phyloP scores from a whole-genome alignment of 2,113 vertebrate genomes.

The Siphamia tubifer region DNA sequence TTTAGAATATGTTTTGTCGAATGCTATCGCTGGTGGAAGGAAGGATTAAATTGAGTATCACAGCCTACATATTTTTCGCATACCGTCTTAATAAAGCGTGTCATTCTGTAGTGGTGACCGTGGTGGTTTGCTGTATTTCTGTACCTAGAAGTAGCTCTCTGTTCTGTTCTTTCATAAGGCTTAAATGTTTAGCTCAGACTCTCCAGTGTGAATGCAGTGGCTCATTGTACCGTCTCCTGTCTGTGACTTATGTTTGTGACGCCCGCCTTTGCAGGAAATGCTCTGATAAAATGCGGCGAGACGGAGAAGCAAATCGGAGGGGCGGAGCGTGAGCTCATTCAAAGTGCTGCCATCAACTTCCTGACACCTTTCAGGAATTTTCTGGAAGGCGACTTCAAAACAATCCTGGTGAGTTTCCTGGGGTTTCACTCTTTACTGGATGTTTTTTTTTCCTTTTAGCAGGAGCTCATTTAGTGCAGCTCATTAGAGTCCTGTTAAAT shows the following conservation, averaged over 20 bases:
- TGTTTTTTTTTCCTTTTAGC: not conserved
- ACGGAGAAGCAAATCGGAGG: constrained; percentile 94
- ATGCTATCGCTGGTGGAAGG: too few species aligned
- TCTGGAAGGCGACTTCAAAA: constrained; percentile 98
- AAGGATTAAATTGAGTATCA: too few species aligned
- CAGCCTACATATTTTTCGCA: not conserved
- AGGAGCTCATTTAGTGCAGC: not conserved
- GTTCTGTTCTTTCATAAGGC: not conserved
- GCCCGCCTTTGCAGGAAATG: constrained; percentile 85
- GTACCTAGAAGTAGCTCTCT: not conserved
- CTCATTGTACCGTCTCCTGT: not conserved
- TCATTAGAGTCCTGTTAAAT: not conserved
- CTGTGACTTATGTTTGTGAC: constrained; percentile 17
- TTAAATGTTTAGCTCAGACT: not conserved
- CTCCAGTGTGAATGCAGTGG: not conserved
- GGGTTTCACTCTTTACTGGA: not conserved
- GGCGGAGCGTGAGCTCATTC: constrained; percentile 94
- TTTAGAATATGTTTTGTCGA: too few species aligned
- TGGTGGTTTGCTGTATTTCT: not conserved
- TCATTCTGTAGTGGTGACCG: not conserved
- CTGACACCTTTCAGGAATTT: constrained; percentile 97
- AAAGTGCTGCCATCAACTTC: constrained; percentile 94
- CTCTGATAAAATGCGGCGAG: constrained; percentile 96
- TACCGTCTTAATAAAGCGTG: too few species aligned
- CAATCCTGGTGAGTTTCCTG: constrained; percentile 90